phyloP scores from a whole-genome alignment of 2,113 vertebrate genomes.

The Stercorarius parasiticus region DNA sequence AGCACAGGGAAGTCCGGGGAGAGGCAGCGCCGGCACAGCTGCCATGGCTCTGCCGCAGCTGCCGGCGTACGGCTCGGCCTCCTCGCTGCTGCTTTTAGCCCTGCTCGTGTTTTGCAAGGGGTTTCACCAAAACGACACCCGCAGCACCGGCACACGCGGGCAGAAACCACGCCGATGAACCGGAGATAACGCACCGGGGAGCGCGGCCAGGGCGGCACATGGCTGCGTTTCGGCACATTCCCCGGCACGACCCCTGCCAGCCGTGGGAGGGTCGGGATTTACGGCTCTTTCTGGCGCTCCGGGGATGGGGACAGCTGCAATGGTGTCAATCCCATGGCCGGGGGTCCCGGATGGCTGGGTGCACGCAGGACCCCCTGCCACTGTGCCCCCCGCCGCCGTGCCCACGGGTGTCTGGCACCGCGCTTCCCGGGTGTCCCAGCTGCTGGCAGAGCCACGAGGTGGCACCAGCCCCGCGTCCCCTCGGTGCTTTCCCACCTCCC shows the following conservation, averaged over 20 bases:
- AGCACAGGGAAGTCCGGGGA: not conserved
- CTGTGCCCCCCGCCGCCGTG: fast-evolving
- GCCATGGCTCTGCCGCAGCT: not conserved
- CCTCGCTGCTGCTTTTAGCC: not conserved
- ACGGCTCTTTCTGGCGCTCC: fast-evolving
- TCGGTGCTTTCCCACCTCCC: not conserved
- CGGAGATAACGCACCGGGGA: fast-evolving
- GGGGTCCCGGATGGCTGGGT: fast-evolving
- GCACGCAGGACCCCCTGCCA: fast-evolving
- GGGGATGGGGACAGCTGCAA: fast-evolving
- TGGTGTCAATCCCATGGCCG: fast-evolving
- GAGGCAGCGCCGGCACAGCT: not conserved
- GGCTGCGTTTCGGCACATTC: not conserved
- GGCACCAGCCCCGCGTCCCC: conserved; percentile 27
- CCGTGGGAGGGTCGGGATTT: fast-evolving
- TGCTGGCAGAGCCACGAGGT: not conserved
- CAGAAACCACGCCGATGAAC: not conserved
- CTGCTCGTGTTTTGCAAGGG: not conserved
- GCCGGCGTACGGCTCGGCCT: fast-evolving
- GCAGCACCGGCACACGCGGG: not conserved
- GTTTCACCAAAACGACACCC: not conserved
- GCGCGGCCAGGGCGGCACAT: fast-evolving
- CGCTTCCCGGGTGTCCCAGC: fast-evolving
- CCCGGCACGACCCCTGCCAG: fast-evolving
- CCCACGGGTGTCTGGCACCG: fast-evolving